Conservation (phyloP, 2,113 vertebrate genomes). For the Hyperopisus bebe region DNA sequence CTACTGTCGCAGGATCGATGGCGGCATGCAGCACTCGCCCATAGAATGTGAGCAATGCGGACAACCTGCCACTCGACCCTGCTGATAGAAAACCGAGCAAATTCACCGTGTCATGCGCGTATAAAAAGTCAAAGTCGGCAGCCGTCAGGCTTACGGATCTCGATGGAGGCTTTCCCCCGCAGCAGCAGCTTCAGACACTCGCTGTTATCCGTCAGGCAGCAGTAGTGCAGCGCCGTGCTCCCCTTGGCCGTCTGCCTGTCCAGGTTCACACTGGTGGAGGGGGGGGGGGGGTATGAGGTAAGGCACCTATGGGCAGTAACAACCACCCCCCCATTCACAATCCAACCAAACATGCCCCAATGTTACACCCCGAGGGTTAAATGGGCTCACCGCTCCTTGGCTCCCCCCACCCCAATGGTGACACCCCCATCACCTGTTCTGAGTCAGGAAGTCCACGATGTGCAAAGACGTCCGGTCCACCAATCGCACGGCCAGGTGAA, state of each 20-base stretch:
- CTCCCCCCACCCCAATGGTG: neutral
- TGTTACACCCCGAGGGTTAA: neutral
- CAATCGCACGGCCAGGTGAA: slow-evolving; percentile 90
- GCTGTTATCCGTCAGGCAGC: slow-evolving; percentile 93
- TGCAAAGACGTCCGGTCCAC: slow-evolving; percentile 95
- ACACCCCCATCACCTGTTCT: slow-evolving; percentile 78
- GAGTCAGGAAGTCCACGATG: slow-evolving; percentile 92
- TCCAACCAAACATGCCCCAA: neutral
- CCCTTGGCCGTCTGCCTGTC: slow-evolving; percentile 92
- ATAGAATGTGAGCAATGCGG: neutral
- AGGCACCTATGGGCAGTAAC: too few species aligned
- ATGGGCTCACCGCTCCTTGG: neutral
- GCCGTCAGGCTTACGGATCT: slow-evolving; percentile 72
- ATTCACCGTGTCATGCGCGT: neutral
- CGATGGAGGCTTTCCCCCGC: slow-evolving; percentile 90
- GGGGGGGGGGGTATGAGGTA: neutral
- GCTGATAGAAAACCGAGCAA: neutral
- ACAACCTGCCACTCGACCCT: neutral
- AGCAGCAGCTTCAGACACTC: slow-evolving; percentile 96
- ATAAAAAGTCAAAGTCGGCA: neutral
- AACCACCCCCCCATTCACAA: neutral
- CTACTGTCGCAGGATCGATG: neutral
- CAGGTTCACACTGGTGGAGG: slow-evolving; percentile 74
- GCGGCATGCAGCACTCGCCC: neutral
- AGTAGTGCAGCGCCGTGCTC: slow-evolving; percentile 94